Base-by-base conservation (phyloP, 1,140 invertebrate genomes). In the Campoletis sonorensis region DNA sequence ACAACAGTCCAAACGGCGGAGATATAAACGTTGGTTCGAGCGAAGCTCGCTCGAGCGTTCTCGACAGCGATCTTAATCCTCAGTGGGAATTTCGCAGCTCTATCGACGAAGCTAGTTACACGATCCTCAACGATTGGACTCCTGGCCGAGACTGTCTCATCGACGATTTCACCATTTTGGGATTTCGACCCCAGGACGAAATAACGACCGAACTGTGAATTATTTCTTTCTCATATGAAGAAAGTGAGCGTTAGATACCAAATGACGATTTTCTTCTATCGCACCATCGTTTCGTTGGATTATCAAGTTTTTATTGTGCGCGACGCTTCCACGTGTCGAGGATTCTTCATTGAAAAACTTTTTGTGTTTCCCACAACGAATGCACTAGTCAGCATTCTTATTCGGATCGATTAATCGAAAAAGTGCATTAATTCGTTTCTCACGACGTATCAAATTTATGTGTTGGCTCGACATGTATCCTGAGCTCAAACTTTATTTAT, bases 141-240 rank as follows among this genome's bases (percentile, higher is more conserved):
- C 93, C 94, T 10, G 94, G 87, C 89, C 92, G 91, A 84, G 94
- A 94, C 58, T 95, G 94, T 91, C 89, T 95, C 54, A 95, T 95
- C 84, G 95, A 96, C 83, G 95, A 96, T 87, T 95, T 95, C 83
- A 94, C 94, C 85, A 94, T 95, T 86, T 93, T 96, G 86, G 95
- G 95, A 23, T 95, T 95, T 86, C 92, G 95, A 83, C 95, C 95
- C 4, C 95, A 96, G 88, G 95, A 96, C 89, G 95, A 96, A 92
- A 95, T 96, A 82, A 96, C 95, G 72, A 96, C 95, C 79, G 95
- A 96, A 92, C 93, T 96, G 87, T 96, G 92, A 93, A 79, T 81
- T 82, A 45, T 64, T 71, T 76, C 37, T 18, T 5, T 45, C 5
- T 45, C 1, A 45, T 45, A 45, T 33, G 49, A 68, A 71, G 54